Percentiles rank a stretch among this genome's conserved stretches.
Conservation (phyloP, 2,888 invertebrate genomes). For the Monochamus alternatus region DNA sequence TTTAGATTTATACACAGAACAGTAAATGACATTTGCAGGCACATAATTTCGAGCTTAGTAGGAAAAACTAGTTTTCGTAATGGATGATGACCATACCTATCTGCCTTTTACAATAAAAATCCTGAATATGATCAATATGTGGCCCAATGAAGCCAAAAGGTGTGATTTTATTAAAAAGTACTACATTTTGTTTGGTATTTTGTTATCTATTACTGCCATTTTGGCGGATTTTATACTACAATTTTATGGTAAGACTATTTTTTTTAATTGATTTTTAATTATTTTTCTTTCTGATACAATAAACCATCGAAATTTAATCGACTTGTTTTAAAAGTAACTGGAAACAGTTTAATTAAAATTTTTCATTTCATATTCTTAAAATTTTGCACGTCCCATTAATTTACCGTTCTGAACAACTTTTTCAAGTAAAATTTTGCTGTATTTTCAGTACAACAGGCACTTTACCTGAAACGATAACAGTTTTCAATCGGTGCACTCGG, state of each 20-base stretch:
- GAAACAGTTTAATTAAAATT: no score
- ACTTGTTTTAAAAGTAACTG: no score
- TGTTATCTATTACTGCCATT: conserved; percentile 31
- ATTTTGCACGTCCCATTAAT: no score
- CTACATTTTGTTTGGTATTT: conserved; percentile 38
- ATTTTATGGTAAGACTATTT: conserved; percentile 37
- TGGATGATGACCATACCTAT: conserved; percentile 32
- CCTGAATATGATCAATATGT: conserved; percentile 42
- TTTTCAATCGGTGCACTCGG: no score
- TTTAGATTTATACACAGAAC: background rate
- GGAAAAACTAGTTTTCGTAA: background rate
- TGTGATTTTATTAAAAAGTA: conserved; percentile 35
- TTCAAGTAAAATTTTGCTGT: no score
- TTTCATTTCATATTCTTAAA: no score
- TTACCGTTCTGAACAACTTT: no score
- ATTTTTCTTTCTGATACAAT: no score
- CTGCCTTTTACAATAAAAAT: conserved; percentile 43
- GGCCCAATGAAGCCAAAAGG: conserved; percentile 33
- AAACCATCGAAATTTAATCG: no score
- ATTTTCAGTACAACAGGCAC: no score
- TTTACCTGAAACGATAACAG: no score
- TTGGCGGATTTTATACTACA: conserved; percentile 36
- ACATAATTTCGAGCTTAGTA: background rate
- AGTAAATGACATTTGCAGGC: background rate
- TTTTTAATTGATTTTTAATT: no score